phyloP scores from a whole-genome alignment of 1,140 invertebrate species.

The Drosophila micromelanica region DNA sequence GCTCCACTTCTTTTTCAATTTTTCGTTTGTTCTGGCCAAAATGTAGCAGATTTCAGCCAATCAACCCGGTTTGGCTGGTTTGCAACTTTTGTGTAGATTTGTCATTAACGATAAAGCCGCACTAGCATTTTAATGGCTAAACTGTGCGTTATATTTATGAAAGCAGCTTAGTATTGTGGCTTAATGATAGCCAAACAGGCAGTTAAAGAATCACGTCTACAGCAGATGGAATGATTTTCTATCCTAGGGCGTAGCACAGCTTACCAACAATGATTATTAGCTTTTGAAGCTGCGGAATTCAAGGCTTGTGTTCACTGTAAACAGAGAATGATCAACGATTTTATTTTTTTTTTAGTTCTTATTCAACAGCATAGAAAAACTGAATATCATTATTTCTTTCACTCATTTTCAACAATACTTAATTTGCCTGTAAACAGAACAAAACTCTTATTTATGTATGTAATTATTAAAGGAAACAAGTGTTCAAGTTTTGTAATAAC shows the following conservation, averaged over 20 bases:
- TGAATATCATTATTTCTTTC: slow-evolving; percentile 35
- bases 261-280: slow-evolving; percentile 17
- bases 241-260: slow-evolving; percentile 5
- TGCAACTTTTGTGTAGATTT: slow-evolving; percentile 56
- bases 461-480: slow-evolving; percentile 16
- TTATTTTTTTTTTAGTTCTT: slow-evolving; percentile 8
- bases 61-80: slow-evolving; percentile 68
- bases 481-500: neutral
- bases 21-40: slow-evolving; percentile 25
- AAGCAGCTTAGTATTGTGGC: slow-evolving; percentile 34
- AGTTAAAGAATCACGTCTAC: slow-evolving; percentile 12
- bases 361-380: slow-evolving; percentile 11
- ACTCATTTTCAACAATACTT: slow-evolving; percentile 9
- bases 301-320: slow-evolving; percentile 7
- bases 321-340: slow-evolving; percentile 8
- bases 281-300: neutral
- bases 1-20: slow-evolving; percentile 30
- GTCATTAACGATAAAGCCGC: slow-evolving; percentile 59
- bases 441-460: slow-evolving; percentile 40
- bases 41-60: slow-evolving; percentile 17
- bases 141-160: slow-evolving; percentile 65
- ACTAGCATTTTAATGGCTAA: slow-evolving; percentile 58
- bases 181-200: slow-evolving; percentile 14
- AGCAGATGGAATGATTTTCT: slow-evolving; percentile 8
- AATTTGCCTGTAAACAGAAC: slow-evolving; percentile 31